A percentile compares a stretch with the other conserved stretches of the same genome.
Conservation (phyloP, 2,113 vertebrate genomes). For the Gyps fulvus region DNA sequence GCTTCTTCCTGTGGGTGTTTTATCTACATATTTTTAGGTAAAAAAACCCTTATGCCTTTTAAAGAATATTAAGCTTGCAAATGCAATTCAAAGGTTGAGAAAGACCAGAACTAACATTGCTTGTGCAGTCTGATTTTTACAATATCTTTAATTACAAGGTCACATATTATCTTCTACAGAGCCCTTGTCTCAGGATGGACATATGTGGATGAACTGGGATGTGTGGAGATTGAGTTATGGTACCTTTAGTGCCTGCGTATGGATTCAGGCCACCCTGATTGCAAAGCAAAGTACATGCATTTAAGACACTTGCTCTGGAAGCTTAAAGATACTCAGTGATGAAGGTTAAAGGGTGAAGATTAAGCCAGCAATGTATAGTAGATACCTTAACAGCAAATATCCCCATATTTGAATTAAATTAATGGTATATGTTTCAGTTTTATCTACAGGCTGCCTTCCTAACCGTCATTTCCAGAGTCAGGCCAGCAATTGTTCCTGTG, state of each 20-base stretch:
- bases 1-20: neutral
- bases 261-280: neutral
- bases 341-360: neutral
- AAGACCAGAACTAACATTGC: neutral
- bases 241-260: neutral
- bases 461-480: neutral
- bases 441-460: neutral
- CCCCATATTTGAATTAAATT: conserved; percentile 20
- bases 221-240: neutral
- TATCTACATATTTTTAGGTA: neutral
- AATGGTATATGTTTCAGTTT: neutral
- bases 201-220: neutral
- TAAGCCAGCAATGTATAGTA: neutral
- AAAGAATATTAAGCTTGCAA: neutral
- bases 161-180: neutral
- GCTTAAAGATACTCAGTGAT: neutral
- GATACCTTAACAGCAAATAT: conserved; percentile 5
- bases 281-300: neutral
- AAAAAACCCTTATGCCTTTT: neutral
- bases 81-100: neutral
- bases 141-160: neutral
- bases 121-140: neutral
- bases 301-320: neutral
- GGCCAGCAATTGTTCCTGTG: neutral
- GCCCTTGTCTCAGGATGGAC: neutral